These are phyloP conservation scores for Cassiopea xamachana DNA, from an alignment of 30 jellyfish, hydroid and myxozoan genomes.

Conservation along the genomic window DNA sequence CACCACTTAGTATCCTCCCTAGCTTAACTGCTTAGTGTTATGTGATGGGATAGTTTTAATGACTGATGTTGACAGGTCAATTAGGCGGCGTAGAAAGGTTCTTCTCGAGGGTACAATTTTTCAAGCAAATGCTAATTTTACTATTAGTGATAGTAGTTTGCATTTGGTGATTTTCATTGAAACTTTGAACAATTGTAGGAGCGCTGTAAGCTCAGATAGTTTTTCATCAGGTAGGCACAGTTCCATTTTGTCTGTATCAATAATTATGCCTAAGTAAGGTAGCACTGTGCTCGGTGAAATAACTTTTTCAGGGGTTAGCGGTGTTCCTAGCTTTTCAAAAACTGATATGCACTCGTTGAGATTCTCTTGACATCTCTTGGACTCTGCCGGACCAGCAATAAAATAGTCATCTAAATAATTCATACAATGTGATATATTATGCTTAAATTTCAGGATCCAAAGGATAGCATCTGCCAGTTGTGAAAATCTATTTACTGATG, in stretches of 20 bases:
- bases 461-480: slow-evolving; percentile 21
- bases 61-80: slow-evolving; percentile 9
- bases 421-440: not conserved
- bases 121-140: slow-evolving; percentile 14
- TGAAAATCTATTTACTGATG: slow-evolving; percentile 12
- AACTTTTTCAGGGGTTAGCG: slow-evolving; percentile 32
- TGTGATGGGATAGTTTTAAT: not conserved
- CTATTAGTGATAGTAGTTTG: slow-evolving; percentile 35
- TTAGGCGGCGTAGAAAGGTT: not conserved
- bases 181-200: not conserved
- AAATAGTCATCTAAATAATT: too few species aligned
- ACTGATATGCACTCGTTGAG: not conserved
- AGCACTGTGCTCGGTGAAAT: not conserved
- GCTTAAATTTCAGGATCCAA: not conserved
- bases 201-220: not conserved
- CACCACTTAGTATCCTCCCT: slow-evolving; percentile 23
- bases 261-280: too few species aligned
- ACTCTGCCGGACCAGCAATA: too few species aligned
- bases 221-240: slow-evolving; percentile 31
- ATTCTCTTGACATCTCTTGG: too few species aligned
- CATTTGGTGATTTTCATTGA: slow-evolving; percentile 10
- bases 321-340: slow-evolving; percentile 12
- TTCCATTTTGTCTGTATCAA: not conserved
- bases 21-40: not conserved
- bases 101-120: slow-evolving; percentile 6